Evolutionary conservation across 2,797 vertebrate species (phyloP).

Genomic region (Dendrocincla tyrannina): DNA sequence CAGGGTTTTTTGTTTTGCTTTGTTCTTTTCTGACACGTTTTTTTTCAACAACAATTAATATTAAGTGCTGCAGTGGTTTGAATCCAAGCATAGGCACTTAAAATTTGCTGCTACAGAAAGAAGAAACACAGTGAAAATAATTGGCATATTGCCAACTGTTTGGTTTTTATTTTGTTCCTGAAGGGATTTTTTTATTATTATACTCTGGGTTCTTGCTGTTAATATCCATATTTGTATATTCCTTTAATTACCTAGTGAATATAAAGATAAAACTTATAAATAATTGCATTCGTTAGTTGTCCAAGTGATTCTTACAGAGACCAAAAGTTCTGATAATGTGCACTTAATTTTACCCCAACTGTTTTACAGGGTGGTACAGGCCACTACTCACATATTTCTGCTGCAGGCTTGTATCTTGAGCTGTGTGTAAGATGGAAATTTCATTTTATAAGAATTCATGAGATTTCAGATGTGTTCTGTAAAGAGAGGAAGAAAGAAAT

Average conservation of each 20-base stretch:
- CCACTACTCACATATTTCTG: background rate
- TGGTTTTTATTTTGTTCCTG: background rate
- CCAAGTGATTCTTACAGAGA: background rate
- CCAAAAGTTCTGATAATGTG: background rate
- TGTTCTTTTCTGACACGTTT: slow-evolving; percentile 46
- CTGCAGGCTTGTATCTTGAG: background rate
- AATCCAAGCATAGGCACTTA: slow-evolving; percentile 44
- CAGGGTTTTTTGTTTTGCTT: slow-evolving; percentile 9
- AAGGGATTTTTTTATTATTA: background rate
- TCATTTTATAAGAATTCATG: background rate
- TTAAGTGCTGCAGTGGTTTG: slow-evolving; percentile 58
- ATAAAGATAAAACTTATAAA: background rate
- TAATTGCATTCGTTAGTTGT: background rate
- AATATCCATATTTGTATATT: background rate
- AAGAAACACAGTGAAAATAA: background rate
- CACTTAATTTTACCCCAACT: background rate
- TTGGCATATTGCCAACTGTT: background rate
- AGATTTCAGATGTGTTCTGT: rapidly evolving
- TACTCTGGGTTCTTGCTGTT: background rate
- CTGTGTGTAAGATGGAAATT: background rate
- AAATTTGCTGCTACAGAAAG: background rate
- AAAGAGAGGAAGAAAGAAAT: background rate
- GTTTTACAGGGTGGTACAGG: background rate
- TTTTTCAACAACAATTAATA: slow-evolving; percentile 76
- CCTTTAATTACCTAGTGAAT: background rate